Evolutionary conservation across 1,140 invertebrate genomes (phyloP), one percentile per base, ranked within the genome.

Genomic region (Procambarus virginalis): DNA sequence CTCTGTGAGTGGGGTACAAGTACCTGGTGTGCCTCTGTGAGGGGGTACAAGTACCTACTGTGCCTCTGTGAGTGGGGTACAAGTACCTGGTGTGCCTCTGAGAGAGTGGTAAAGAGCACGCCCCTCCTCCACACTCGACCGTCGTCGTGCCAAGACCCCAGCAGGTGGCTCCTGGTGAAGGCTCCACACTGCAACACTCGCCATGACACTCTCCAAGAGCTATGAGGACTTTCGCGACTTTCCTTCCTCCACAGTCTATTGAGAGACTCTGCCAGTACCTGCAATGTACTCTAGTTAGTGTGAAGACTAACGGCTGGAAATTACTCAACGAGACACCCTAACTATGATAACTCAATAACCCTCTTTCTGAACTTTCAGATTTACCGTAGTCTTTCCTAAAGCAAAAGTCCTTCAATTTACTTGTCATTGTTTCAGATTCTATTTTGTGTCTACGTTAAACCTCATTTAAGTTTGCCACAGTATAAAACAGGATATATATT

Each of bases 101-200:
- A n/a, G 5, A 77, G 10, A 34, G 87, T 60, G 46, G 84, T 55
- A 70, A 68, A 79, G 2, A 89, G 22, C 20, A 89, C 88, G 12
- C 88, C 88, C 73, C 70, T 83, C 73, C 73, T 20, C 88, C 88
- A 89, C 10, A 64, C 55, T 2, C 49, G 77, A 5, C 88, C 81
- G 6, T 68, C 75, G 12, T 84, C 73, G 20, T 78, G 60, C 88
- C 88, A 89, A n/a, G 58, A 34, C 51, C 88, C 88, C 46, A 89
- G 75, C 81, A 89, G 75, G 60, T 89, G 81, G 46, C 14, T 51
- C 14, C 81, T 49, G 3, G 88, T 89, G 46, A 89, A 83, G 58
- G 88, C 73, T n/a, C 88, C 88, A 55, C 88, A 89, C 14, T 76
- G 81, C 14, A 89, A 45, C 9, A 89, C 88, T 6, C 75, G 49